Evolutionary conservation across 1,140 invertebrate genomes (phyloP), one percentile per base, ranked within the genome.

Genomic region (Batillaria attramentaria): DNA sequence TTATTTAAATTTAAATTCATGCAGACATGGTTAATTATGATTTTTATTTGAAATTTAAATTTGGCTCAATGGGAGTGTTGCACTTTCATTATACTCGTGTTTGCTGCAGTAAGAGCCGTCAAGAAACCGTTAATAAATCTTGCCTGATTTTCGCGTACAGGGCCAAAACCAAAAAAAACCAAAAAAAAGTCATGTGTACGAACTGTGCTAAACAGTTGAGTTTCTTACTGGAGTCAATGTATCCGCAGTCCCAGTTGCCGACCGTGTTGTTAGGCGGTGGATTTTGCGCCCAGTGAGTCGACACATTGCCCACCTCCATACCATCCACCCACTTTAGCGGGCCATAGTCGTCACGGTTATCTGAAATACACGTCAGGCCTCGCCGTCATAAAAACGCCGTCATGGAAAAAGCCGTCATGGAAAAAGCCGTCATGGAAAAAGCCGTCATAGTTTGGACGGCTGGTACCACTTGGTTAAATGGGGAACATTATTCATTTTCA

Each of bases 181-280:
- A 79, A 41, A 33, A 28, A 37, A 54, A 57, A n/a, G n/a, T n/a
- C n/a, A n/a, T n/a, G n/a, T n/a, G n/a, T n/a, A n/a, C n/a, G n/a
- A n/a, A n/a, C n/a, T n/a, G n/a, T n/a, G n/a, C n/a, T n/a, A n/a
- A n/a, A n/a, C n/a, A n/a, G n/a, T n/a, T n/a, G n/a, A n/a, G 33
- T 35, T 35, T 69, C 75, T 78, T 57, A 84, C 81, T 33, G 37
- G 79, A 83, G 28, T 46, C 50, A 39, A 84, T 81, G 31, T 65
- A 81, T 18, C 74, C 70, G 73, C 83, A 84, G 80, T 84, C 83
- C 20, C 37, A 57, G 18, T 41, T 35, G 31, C 78, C 78, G 6
- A 37, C 20, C 0, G 81, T 83, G 72, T 84, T 81, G 8, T 33
- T 5, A 18, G 77, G 77, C 13, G 81, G 72, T 5, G 75, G 70